Evolutionary conservation across 2,888 invertebrate species (phyloP).

Genomic region (Rapana venosa): DNA sequence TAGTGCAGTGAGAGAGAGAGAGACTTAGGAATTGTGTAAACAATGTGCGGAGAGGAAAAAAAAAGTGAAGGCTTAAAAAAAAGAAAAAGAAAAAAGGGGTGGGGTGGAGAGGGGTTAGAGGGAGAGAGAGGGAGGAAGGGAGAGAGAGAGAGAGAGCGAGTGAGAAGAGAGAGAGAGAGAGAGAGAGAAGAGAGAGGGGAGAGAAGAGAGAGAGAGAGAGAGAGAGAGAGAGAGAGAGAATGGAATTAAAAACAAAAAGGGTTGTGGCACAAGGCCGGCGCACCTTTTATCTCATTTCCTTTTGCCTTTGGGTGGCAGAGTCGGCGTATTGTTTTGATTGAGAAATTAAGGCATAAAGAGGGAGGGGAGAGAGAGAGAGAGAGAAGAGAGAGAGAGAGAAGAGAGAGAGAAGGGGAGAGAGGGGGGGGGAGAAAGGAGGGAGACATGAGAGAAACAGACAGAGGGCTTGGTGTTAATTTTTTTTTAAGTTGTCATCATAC

Average conservation of each 20-base stretch:
- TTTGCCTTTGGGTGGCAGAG: not conserved
- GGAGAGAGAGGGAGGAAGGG: not conserved
- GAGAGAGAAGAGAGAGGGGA: not conserved
- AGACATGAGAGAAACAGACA: too few relatives aligned
- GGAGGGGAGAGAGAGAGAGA: not conserved
- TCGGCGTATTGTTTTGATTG: conserved; percentile 16
- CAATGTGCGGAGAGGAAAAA: too few relatives aligned
- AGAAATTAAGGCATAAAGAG: conserved; percentile 30
- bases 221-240: not conserved
- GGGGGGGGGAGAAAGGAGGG: not conserved
- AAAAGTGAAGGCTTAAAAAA: too few relatives aligned
- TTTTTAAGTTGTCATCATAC: too few relatives aligned
- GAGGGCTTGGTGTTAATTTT: too few relatives aligned
- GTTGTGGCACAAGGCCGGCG: not conserved
- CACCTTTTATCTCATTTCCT: conserved; percentile 43
- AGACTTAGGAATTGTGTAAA: too few relatives aligned
- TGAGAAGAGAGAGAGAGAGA: not conserved
- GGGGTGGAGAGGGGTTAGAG: not conserved
- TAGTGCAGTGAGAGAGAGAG: too few relatives aligned
- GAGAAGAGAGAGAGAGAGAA: not conserved
- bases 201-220: not conserved
- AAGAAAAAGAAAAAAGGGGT: not conserved
- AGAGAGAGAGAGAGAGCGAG: not conserved
- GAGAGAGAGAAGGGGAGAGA: not conserved
- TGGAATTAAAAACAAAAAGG: not conserved